A percentile compares a stretch with the other conserved stretches of the same genome.
Conservation (phyloP, 2,797 vertebrate species). For the Cephalopachus bancanus region DNA sequence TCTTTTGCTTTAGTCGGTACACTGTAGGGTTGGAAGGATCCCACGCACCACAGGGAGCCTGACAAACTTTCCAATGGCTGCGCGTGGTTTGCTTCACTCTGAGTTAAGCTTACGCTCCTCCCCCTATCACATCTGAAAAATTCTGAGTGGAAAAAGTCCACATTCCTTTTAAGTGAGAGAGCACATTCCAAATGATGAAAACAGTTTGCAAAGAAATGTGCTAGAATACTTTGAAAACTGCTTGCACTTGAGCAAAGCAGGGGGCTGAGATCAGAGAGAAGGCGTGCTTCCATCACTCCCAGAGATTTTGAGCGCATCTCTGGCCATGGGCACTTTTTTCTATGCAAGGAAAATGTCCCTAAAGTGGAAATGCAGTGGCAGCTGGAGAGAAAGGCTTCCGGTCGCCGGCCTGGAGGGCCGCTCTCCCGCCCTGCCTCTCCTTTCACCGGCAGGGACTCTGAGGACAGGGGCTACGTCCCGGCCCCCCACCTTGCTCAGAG, state of each 20-base stretch:
- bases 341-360: not conserved
- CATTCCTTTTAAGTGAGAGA: slow-evolving; percentile 78
- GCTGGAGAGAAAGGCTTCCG: not conserved
- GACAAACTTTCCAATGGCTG: accelerated
- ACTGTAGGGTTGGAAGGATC: not conserved
- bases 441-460: not conserved
- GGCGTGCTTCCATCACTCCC: not conserved
- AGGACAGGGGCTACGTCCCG: not conserved
- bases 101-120: not conserved
- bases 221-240: slow-evolving; percentile 23
- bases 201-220: slow-evolving; percentile 57
- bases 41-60: accelerated
- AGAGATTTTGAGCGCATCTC: not conserved
- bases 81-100: not conserved
- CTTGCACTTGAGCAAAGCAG: not conserved
- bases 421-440: not conserved
- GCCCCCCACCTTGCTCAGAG: not conserved
- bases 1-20: not conserved
- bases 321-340: not conserved
- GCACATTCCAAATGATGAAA: slow-evolving; percentile 57
- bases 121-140: not conserved
- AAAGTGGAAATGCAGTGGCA: not conserved
- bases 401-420: not conserved
- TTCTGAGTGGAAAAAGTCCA: not conserved
- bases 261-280: not conserved